A percentile compares a stretch with the other conserved stretches of the same genome.
phyloP scores from a whole-genome alignment of 2,113 vertebrate species.

The Rhombomys opimus region DNA sequence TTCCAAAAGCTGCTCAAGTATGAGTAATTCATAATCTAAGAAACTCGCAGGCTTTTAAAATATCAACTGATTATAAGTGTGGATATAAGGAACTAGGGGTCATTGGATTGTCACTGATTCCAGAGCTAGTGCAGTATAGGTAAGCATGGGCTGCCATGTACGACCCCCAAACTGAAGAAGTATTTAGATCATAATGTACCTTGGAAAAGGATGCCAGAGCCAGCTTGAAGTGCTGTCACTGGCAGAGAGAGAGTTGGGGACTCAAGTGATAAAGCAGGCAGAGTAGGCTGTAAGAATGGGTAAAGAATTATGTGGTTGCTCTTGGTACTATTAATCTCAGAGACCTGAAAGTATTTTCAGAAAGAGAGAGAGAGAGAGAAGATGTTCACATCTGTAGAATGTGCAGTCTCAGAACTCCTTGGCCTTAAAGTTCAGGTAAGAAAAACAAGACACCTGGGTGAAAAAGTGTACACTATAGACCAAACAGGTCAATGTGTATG shows the following conservation, averaged over 20 bases:
- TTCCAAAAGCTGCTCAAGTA: background rate
- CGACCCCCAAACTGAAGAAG: background rate
- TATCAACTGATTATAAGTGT: background rate
- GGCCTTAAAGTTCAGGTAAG: background rate
- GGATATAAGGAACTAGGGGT: background rate
- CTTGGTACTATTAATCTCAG: background rate
- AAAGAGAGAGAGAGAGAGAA: background rate
- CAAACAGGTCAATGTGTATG: background rate
- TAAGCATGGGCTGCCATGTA: background rate
- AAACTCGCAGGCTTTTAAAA: background rate
- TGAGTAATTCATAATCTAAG: background rate
- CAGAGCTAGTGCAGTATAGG: accelerated
- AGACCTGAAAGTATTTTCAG: background rate
- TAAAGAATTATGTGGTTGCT: background rate
- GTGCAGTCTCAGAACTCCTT: background rate
- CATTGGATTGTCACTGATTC: background rate
- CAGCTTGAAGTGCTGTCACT: background rate
- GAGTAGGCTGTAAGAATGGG: background rate
- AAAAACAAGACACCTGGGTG: background rate
- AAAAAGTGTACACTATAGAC: background rate
- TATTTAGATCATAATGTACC: background rate
- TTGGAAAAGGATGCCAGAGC: background rate
- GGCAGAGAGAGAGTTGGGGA: background rate
- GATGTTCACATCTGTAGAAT: background rate
- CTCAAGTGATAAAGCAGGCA: background rate